Base-by-base conservation (phyloP, 1,140 invertebrate species). In the Manduca sexta region DNA sequence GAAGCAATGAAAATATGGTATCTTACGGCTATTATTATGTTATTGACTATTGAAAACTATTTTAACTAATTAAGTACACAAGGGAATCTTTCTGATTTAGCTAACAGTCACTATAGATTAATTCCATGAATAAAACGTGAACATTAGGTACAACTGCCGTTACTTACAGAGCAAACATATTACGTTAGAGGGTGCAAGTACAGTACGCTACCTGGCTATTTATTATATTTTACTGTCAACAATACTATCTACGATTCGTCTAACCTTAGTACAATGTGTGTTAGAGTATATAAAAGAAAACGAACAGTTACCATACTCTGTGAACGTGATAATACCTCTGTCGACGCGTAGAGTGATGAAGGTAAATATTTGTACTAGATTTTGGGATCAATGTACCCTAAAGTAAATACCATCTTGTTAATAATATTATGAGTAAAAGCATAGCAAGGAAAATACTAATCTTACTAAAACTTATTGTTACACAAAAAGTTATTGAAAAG, bases 1-100 rank as follows among this genome's bases (percentile, higher is more conserved):
- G 13, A 72, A 61, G 54, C 60, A 64, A 60, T 43, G 30, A 42
- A 55, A 49, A 45, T 53, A 45, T 40, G 33, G 21, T 53, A 45
- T 46, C 63, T 60, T 63, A 69, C 26, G 52, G 39, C 58, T 74
- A 69, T 66, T 60, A 26, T 26, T 55, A 56, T 50, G 56, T 65
- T 63, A 69, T 67, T 58, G 57, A 60, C 64, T 74, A 72, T 76
- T 63, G 68, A 62, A 62, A 65, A 60, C 61, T 73, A 69, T 69
- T 68, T 61, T 69, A 17, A 52, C 60, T 73, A 71, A 55, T 77
- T 77, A 77, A 77, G 74, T 77, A 77, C 74, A 73, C 61, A 47
- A 61, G 55, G 67, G 67, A 57, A 63, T 57, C 62, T 47, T 54
- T 26, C 11, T 48, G 39, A 47, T 45, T 46, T 17, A 56, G 40